Evolutionary conservation across 2,113 vertebrate genomes (phyloP).

Genomic region (Neomonachus schauinslandi): DNA sequence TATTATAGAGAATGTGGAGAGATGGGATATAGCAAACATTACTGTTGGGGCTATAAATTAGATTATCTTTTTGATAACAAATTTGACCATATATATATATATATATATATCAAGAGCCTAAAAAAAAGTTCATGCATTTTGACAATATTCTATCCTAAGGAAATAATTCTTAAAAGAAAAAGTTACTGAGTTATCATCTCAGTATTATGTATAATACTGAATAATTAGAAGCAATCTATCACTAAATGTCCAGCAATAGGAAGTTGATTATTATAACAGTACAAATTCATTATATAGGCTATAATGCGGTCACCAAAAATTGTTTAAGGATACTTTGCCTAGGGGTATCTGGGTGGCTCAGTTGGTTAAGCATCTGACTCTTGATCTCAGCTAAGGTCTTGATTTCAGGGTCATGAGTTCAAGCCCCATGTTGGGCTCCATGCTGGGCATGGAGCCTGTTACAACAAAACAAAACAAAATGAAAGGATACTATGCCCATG

Average conservation of each 20-base stretch:
- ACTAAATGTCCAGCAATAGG: neutral
- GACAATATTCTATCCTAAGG: neutral
- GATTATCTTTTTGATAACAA: conserved; percentile 5
- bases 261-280: neutral
- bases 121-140: neutral
- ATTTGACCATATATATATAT: neutral
- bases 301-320: neutral
- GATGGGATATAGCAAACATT: neutral
- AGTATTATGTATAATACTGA: neutral
- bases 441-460: neutral
- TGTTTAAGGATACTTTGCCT: neutral
- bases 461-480: neutral
- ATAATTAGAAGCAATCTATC: neutral
- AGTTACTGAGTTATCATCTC: neutral
- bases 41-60: neutral
- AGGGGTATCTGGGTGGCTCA: neutral
- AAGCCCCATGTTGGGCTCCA: neutral
- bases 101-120: neutral
- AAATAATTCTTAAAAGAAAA: neutral
- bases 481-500: neutral
- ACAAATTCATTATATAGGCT: neutral
- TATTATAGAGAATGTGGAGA: neutral
- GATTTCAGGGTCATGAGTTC: neutral
- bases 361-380: neutral
- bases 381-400: neutral